These are phyloP conservation scores for Morpho deidamia DNA, from an alignment of 2,888 invertebrate species.

Conservation along the genomic window DNA sequence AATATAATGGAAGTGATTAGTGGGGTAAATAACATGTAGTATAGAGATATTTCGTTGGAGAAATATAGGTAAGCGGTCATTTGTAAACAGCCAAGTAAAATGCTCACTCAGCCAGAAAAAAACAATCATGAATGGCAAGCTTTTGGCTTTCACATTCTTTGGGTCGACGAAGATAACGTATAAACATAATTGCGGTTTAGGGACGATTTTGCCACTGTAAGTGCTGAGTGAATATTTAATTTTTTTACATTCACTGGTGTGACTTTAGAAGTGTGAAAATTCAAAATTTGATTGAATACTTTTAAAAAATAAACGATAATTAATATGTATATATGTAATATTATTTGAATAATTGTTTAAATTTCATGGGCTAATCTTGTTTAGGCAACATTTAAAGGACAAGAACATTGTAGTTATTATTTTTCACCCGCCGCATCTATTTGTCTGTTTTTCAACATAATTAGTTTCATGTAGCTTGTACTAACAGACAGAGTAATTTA, in stretches of 20 bases:
- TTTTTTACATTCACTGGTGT: not conserved
- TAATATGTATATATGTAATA: too few species aligned
- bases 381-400: too few species aligned
- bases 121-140: slow-evolving; percentile 25
- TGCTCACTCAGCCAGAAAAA: slow-evolving; percentile 67
- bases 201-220: not conserved
- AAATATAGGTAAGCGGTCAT: slow-evolving; percentile 54
- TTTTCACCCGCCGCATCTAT: too few species aligned
- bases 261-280: not conserved
- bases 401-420: too few species aligned
- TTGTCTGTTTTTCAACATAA: too few species aligned
- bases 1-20: slow-evolving; percentile 60
- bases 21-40: slow-evolving; percentile 58
- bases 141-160: slow-evolving; percentile 5
- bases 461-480: too few species aligned
- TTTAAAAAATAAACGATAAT: not conserved
- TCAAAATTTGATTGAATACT: not conserved
- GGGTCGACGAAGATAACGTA: not conserved
- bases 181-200: slow-evolving; percentile 5
- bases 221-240: not conserved
- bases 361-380: too few species aligned
- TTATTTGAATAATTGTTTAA: too few species aligned
- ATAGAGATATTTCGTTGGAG: slow-evolving; percentile 58
- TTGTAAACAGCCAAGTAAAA: slow-evolving; percentile 70
- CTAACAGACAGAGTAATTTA: too few species aligned